These are phyloP conservation scores for Endomychus coccineus DNA, from an alignment of 2,888 invertebrate species.

Conservation along the genomic window DNA sequence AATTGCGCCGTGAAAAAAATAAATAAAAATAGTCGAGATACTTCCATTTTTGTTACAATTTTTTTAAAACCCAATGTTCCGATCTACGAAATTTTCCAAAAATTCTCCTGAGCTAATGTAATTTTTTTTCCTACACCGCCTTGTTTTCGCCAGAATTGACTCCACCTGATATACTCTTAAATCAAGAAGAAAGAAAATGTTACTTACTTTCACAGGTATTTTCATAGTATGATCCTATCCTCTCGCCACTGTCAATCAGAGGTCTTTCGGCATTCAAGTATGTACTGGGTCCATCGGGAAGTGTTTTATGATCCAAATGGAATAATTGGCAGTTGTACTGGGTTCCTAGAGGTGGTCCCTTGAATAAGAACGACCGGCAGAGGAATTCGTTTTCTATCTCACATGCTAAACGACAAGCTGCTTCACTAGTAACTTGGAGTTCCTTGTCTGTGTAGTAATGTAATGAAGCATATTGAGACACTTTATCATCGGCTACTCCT, in stretches of 20 bases:
- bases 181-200: neutral
- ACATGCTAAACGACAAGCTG: conserved; percentile 83
- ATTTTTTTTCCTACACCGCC: too few relatives aligned
- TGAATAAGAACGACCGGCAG: conserved; percentile 74
- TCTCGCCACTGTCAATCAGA: conserved; percentile 83
- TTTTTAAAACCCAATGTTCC: too few relatives aligned
- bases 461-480: conserved; percentile 83
- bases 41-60: too few relatives aligned
- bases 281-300: conserved; percentile 88
- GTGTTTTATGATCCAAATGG: conserved; percentile 85
- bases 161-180: too few relatives aligned
- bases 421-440: conserved; percentile 79
- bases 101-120: too few relatives aligned
- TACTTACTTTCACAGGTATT: conserved; percentile 82
- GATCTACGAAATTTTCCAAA: too few relatives aligned
- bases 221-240: conserved; percentile 84
- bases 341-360: conserved; percentile 58
- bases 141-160: too few relatives aligned
- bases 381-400: conserved; percentile 90
- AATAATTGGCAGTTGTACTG: conserved; percentile 88
- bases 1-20: too few relatives aligned
- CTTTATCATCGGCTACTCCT: conserved; percentile 85
- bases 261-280: conserved; percentile 86
- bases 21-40: too few relatives aligned
- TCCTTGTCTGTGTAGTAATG: conserved; percentile 94